Evolutionary conservation across 2,797 vertebrate species (phyloP), one percentile per base, ranked within the genome.

Genomic region (Mus spretus): DNA sequence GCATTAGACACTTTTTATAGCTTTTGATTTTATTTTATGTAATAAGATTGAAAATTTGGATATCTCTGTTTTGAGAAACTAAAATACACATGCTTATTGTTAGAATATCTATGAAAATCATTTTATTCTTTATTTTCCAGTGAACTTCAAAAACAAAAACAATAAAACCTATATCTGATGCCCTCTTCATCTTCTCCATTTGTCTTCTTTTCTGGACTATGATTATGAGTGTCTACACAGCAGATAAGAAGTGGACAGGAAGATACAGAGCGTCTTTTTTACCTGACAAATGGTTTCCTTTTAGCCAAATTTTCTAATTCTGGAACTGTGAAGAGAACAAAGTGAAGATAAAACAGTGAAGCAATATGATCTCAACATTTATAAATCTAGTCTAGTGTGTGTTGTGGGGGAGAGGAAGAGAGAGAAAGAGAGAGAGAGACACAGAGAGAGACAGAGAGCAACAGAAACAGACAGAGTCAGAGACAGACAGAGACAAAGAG

Each of bases 1-100:
- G 79, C 67, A 70, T 93, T 94, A 94, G 61, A 91, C 89, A 90
- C 7, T 94, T 96, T 94, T 92, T 57, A 89, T 63, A 55, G 34
- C 22, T 55, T 77, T 92, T 89, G 2, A 11, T 91, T 40, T 89
- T 89, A 55, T 86, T 88, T 72, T 67, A 50, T 40, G 37, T 55
- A 34, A 28, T 83, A 83, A 17, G 82, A 57, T 79, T 85, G 53
- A 85, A 81, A 11, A 11, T 20, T 92, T 85, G 53, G 53, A 55
- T 85, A 84, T 84, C 17, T 95, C 20, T 88, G 31, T 94, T 91
- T 85, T 31, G 24, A 24, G 24, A 53, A 6, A 55, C 26, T 47
- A 24, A 80, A 10, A 90, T n/a, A n/a, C n/a, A 75, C 44, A 65
- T 12, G 80, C 37, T 19, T 78, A 5, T 96, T 40, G 96, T 13